Conservation (phyloP, 2,113 vertebrate genomes). For the Lamprotornis superbus region DNA sequence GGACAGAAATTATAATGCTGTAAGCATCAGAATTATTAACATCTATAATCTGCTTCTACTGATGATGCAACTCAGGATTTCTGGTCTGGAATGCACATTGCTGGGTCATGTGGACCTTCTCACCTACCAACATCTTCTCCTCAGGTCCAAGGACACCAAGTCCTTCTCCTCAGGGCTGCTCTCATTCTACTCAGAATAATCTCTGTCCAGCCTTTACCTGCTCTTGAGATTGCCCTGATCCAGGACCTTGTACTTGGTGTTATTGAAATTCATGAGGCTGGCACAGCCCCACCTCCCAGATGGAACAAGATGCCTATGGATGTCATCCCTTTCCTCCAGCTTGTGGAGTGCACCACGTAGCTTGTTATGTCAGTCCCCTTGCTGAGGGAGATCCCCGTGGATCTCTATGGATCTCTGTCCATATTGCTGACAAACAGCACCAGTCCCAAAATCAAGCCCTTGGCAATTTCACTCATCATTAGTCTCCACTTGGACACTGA, state of each 20-base stretch:
- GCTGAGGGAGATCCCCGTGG: background rate
- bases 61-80: background rate
- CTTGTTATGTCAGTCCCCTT: background rate
- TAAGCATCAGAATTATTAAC: background rate
- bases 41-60: background rate
- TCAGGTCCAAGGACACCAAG: background rate
- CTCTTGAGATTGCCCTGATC: background rate
- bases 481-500: background rate
- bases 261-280: background rate
- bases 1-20: background rate
- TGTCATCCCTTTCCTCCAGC: background rate
- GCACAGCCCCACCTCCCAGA: background rate
- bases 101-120: background rate
- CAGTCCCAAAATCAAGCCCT: background rate
- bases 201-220: background rate
- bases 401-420: no score
- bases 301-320: background rate
- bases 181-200: background rate
- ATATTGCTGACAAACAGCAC: background rate
- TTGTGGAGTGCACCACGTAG: background rate
- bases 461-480: accelerated
- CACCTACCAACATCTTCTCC: background rate
- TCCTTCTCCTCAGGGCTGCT: background rate
- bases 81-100: background rate
- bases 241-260: background rate